These are phyloP conservation scores for Corythornis leucogaster DNA, from an alignment of 2,797 vertebrate species.

Conservation along the genomic window DNA sequence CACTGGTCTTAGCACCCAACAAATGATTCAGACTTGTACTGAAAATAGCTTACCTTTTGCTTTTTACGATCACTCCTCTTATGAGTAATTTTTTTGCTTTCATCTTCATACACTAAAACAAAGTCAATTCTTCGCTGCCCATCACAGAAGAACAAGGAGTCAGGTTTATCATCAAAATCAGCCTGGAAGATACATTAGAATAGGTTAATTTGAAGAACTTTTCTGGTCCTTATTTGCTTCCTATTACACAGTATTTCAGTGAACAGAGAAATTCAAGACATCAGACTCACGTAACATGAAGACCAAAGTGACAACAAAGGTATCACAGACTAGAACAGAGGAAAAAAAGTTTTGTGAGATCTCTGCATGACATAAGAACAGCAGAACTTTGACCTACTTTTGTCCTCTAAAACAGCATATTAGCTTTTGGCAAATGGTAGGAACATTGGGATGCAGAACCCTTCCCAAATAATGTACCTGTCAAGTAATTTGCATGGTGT, in stretches of 20 bases:
- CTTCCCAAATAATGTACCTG: neutral
- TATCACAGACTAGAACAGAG: neutral
- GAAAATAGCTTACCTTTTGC: slow-evolving; percentile 78
- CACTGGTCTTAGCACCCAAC: neutral
- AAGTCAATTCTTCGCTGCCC: slow-evolving; percentile 90
- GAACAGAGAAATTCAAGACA: neutral
- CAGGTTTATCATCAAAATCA: slow-evolving; percentile 86
- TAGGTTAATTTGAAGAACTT: neutral
- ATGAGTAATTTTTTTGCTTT: slow-evolving; percentile 84
- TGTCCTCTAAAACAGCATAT: neutral
- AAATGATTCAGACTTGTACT: neutral
- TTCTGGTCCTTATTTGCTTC: neutral
- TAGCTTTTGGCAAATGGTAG: neutral
- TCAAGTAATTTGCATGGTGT: neutral
- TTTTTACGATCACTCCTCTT: slow-evolving; percentile 81
- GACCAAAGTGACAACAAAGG: neutral
- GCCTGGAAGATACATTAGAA: slow-evolving; percentile 75
- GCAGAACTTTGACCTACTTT: neutral
- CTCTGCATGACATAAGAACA: neutral
- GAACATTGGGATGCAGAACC: neutral
- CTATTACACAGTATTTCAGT: neutral
- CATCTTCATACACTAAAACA: slow-evolving; percentile 92
- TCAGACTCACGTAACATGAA: neutral
- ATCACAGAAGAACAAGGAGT: slow-evolving; percentile 92
- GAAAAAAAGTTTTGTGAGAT: neutral